Conservation (phyloP, 2,888 invertebrate genomes). For the Steinernema carpocapsae region DNA sequence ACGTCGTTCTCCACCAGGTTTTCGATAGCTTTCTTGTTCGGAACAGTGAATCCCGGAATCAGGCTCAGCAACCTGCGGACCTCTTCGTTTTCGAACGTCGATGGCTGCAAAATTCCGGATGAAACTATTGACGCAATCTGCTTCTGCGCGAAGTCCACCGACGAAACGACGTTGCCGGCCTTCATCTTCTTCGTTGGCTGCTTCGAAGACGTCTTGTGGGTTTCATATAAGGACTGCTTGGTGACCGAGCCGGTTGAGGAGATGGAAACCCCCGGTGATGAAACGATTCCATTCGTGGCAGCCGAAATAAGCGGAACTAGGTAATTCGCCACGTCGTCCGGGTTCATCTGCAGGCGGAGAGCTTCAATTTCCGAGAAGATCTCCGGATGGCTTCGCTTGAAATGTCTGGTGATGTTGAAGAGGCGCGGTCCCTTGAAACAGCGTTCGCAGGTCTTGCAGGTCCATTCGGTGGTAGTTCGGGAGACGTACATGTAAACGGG, state of each 20-base stretch:
- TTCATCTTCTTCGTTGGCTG: background rate
- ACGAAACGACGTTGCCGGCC: background rate
- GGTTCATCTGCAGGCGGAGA: background rate
- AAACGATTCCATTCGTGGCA: background rate
- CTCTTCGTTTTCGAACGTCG: background rate
- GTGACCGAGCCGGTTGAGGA: background rate
- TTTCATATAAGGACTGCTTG: background rate
- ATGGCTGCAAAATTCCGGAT: background rate
- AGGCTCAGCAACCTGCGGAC: constrained; percentile 1
- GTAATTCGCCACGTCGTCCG: constrained; percentile 17
- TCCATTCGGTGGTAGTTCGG: constrained; percentile 26
- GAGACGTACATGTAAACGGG: constrained; percentile 15
- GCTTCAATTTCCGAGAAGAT: constrained; percentile 6
- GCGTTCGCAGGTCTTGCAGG: constrained; percentile 13
- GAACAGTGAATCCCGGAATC: background rate
- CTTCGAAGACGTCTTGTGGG: background rate
- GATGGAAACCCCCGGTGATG: background rate
- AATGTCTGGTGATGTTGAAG: constrained; percentile 29
- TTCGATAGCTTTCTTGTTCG: background rate
- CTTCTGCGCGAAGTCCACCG: background rate
- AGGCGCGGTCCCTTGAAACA: constrained; percentile 26
- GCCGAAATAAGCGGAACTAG: constrained; percentile 17
- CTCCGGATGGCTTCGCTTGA: constrained; percentile 30
- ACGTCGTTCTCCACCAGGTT: background rate
- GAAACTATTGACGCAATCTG: background rate